Evolutionary conservation across 2,797 vertebrate genomes (phyloP).

Genomic region (Pseudochromis fuscus): DNA sequence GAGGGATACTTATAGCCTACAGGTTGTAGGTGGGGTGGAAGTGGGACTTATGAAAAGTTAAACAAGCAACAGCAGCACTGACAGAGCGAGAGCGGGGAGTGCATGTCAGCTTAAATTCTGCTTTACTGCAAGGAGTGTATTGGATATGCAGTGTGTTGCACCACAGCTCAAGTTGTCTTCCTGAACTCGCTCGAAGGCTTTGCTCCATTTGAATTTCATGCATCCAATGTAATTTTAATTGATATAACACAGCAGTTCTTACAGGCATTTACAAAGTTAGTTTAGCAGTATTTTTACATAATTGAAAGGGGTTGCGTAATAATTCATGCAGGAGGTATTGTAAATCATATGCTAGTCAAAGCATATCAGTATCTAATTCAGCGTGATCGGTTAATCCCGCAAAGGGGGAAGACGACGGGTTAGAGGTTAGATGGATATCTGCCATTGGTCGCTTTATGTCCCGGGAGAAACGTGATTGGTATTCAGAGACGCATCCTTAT

Average conservation of each 20-base stretch:
- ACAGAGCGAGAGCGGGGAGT: slow-evolving; percentile 8
- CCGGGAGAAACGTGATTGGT: slow-evolving; percentile 71
- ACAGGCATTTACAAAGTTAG: slow-evolving; percentile 39
- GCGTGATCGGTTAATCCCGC: slow-evolving; percentile 63
- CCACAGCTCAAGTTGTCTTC: slow-evolving; percentile 4
- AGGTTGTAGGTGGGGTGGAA: slow-evolving; percentile 35
- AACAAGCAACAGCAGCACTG: slow-evolving; percentile 32
- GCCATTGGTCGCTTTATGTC: slow-evolving; percentile 61
- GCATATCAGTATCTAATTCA: slow-evolving; percentile 38
- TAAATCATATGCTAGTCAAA: slow-evolving; percentile 40
- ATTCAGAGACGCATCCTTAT: slow-evolving; percentile 70
- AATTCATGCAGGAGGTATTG: slow-evolving; percentile 32
- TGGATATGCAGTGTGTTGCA: slow-evolving; percentile 14
- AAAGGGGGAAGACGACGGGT: slow-evolving; percentile 43
- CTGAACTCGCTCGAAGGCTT: slow-evolving; percentile 19
- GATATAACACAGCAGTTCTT: slow-evolving; percentile 30
- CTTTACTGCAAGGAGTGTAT: slow-evolving; percentile 10
- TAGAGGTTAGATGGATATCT: slow-evolving; percentile 48
- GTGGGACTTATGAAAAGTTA: slow-evolving; percentile 46
- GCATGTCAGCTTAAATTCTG: slow-evolving; percentile 22
- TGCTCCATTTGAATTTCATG: slow-evolving; percentile 39
- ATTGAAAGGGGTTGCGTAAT: slow-evolving; percentile 44
- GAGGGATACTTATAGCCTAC: slow-evolving; percentile 18
- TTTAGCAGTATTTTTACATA: slow-evolving; percentile 37
- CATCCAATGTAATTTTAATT: slow-evolving; percentile 43